Conservation (phyloP, 2,888 invertebrate species). For the Caenorhabditis afra region DNA sequence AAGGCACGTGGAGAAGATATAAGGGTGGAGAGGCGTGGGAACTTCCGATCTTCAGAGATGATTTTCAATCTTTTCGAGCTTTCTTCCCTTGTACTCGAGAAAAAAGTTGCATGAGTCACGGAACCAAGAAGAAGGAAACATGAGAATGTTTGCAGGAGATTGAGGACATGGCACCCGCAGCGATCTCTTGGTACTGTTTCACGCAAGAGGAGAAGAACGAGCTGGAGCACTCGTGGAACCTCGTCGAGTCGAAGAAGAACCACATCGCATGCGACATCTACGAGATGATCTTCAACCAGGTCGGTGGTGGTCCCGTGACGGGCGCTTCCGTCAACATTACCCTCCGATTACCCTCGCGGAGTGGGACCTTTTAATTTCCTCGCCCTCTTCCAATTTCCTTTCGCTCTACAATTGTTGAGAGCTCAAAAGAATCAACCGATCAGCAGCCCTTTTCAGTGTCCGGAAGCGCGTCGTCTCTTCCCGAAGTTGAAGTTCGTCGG, state of each 20-base stretch:
- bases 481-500: slow-evolving; percentile 73
- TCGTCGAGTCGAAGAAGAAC: slow-evolving; percentile 65
- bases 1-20: slow-evolving; percentile 27
- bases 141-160: slow-evolving; percentile 44
- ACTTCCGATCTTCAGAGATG: slow-evolving; percentile 23
- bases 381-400: slow-evolving; percentile 33
- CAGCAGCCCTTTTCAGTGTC: slow-evolving; percentile 65
- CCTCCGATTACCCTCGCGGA: slow-evolving; percentile 16
- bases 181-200: slow-evolving; percentile 68
- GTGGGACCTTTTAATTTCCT: slow-evolving; percentile 22
- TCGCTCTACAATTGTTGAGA: slow-evolving; percentile 15
- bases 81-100: slow-evolving; percentile 3
- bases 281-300: slow-evolving; percentile 79
- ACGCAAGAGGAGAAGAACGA: slow-evolving; percentile 68
- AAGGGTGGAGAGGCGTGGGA: slow-evolving; percentile 47
- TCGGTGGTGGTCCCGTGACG: slow-evolving; percentile 28
- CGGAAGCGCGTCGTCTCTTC: slow-evolving; percentile 70
- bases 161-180: slow-evolving; percentile 55
- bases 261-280: slow-evolving; percentile 71
- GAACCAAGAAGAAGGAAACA: slow-evolving; percentile 13
- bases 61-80: slow-evolving; percentile 46
- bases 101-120: slow-evolving; percentile 57
- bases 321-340: slow-evolving; percentile 18
- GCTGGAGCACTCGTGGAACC: slow-evolving; percentile 65
- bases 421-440: slow-evolving; percentile 15